A percentile compares a stretch with the other conserved stretches of the same genome.
Conservation (phyloP, 2,888 invertebrate species). For the Macrophya alboannulata region DNA sequence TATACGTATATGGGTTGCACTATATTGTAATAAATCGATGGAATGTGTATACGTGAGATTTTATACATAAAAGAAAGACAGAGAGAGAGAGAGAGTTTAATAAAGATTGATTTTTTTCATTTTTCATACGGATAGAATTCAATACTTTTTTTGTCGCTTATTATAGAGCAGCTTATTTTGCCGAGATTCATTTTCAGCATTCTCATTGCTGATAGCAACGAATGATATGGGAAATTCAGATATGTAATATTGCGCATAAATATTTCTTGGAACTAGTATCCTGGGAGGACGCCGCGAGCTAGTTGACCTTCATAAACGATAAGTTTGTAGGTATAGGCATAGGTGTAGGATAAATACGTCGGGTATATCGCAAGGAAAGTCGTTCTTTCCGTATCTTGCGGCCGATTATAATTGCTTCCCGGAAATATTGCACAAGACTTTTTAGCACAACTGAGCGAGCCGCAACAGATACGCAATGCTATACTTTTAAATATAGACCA, state of each 20-base stretch:
- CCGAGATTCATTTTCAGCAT: background rate
- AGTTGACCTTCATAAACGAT: background rate
- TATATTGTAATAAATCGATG: conserved; percentile 7
- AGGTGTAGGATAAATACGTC: background rate
- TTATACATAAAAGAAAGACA: background rate
- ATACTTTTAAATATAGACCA: background rate
- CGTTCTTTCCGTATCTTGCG: background rate
- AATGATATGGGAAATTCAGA: background rate
- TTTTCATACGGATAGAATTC: background rate
- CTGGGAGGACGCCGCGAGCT: background rate
- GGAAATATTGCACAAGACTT: background rate
- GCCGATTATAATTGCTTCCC: background rate
- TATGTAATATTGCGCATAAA: conserved; percentile 21
- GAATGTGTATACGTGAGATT: background rate
- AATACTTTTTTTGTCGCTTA: background rate
- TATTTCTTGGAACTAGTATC: background rate
- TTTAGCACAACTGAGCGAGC: background rate
- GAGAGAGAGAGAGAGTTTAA: background rate
- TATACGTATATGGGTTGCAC: background rate
- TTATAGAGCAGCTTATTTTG: background rate
- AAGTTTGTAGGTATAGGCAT: background rate
- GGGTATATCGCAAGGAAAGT: conserved; percentile 13
- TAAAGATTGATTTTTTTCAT: background rate
- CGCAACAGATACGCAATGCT: conserved; percentile 1
- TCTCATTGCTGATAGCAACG: background rate